Percentiles rank a stretch among this genome's conserved stretches.
These are phyloP conservation scores for Synchiropus splendidus DNA, from an alignment of 2,113 vertebrate species.

Conservation along the genomic window DNA sequence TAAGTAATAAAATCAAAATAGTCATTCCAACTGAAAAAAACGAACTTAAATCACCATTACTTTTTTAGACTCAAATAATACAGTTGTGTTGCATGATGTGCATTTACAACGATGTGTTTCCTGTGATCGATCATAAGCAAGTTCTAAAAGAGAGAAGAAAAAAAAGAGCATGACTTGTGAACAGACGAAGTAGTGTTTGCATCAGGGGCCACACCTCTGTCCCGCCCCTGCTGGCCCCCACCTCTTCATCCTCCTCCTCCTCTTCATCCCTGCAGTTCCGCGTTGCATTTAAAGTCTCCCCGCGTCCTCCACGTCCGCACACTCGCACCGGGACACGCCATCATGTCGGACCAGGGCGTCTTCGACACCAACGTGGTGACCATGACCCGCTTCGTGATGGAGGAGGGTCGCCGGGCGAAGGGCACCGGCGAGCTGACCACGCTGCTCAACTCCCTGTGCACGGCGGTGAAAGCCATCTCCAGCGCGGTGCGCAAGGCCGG, in stretches of 20 bases:
- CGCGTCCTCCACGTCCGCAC: constrained; percentile 1
- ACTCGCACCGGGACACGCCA: too few species aligned
- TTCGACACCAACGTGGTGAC: constrained; percentile 90
- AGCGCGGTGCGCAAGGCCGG: constrained; percentile 88
- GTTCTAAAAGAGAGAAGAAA: too few species aligned
- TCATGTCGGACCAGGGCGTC: constrained; percentile 74
- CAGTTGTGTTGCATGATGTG: too few species aligned
- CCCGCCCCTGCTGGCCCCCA: neutral
- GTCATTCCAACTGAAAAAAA: too few species aligned
- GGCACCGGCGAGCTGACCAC: constrained; percentile 87
- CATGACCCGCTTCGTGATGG: constrained; percentile 87
- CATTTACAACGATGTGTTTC: too few species aligned
- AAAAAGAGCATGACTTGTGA: too few species aligned
- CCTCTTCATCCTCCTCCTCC: constrained; percentile 16
- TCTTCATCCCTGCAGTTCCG: constrained; percentile 32
- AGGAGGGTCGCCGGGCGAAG: constrained; percentile 78
- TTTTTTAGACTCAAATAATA: too few species aligned
- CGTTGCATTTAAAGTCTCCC: constrained; percentile 36
- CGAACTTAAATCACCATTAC: too few species aligned
- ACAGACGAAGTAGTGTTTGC: constrained; percentile 9
- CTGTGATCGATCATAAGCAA: too few species aligned
- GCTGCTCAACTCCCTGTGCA: constrained; percentile 83
- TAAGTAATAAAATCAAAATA: too few species aligned
- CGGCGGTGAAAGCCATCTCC: constrained; percentile 90
- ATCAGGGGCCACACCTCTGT: constrained; percentile 29